Evolutionary conservation across 2,113 vertebrate genomes (phyloP).

Genomic region (Entelurus aequoreus): DNA sequence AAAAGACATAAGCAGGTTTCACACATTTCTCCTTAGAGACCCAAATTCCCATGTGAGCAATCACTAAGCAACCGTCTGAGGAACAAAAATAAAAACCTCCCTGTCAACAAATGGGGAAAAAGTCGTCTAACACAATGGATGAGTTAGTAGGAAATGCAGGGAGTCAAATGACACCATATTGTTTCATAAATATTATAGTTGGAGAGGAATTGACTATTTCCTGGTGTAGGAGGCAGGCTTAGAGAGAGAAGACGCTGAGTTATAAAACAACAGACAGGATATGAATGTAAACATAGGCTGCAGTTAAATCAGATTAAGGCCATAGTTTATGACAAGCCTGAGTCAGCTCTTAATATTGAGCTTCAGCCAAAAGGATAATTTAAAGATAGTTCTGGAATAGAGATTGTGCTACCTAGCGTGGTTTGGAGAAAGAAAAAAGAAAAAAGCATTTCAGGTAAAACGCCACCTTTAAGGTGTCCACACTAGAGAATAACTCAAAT

Average conservation of each 20-base stretch:
- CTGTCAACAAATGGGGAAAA: background rate
- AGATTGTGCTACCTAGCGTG: background rate
- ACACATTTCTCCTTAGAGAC: background rate
- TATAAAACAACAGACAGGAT: conserved; percentile 3
- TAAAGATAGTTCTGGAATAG: background rate
- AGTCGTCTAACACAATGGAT: background rate
- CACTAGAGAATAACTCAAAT: too few species aligned
- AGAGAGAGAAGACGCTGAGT: too few species aligned
- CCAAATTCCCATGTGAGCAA: background rate
- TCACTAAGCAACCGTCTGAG: background rate
- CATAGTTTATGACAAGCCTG: background rate
- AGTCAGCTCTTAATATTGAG: background rate
- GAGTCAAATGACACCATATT: too few species aligned
- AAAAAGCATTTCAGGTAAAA: too few species aligned
- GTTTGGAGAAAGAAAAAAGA: background rate
- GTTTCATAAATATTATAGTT: too few species aligned
- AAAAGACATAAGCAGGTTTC: background rate
- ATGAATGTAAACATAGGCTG: background rate
- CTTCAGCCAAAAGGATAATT: background rate
- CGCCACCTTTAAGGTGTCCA: too few species aligned
- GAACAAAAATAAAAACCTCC: too few species aligned
- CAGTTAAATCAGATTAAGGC: too few species aligned
- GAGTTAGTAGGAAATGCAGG: too few species aligned
- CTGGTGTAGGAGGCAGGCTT: too few species aligned
- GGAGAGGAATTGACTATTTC: background rate